Evolutionary conservation across 1,140 invertebrate genomes (phyloP).

Genomic region (Globodera rostochiensis): DNA sequence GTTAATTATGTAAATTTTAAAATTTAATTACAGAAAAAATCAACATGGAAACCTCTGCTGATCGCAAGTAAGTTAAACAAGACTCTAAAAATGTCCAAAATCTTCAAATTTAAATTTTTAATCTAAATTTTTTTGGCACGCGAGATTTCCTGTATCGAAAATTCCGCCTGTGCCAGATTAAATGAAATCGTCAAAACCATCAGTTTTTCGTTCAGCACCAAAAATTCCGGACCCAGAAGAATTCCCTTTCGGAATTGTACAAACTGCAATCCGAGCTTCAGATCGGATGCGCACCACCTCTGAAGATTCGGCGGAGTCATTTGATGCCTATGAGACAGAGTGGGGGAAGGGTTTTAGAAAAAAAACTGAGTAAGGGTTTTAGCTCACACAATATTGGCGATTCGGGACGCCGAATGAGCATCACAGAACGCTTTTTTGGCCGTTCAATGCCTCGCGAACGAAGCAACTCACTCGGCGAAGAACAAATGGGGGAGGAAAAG

Average conservation of each 20-base stretch:
- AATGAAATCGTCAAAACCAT: background rate
- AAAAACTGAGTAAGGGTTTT: background rate
- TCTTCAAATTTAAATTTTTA: background rate
- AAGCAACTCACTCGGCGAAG: slow-evolving; percentile 1
- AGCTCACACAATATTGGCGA: background rate
- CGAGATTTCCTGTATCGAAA: background rate
- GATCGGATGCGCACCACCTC: slow-evolving; percentile 26
- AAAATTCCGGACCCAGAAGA: slow-evolving; percentile 15
- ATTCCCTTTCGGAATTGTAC: slow-evolving; percentile 2
- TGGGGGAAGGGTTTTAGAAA: background rate
- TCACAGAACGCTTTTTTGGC: slow-evolving; percentile 29
- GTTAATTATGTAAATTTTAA: background rate
- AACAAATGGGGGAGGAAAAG: slow-evolving; percentile 9
- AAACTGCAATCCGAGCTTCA: slow-evolving; percentile 12
- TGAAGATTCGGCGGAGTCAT: slow-evolving; percentile 24
- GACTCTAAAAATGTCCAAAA: background rate
- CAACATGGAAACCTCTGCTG: background rate
- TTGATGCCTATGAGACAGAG: slow-evolving; percentile 21
- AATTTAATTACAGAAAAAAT: background rate
- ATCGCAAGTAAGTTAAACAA: background rate
- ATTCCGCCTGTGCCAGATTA: background rate
- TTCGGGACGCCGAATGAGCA: slow-evolving; percentile 18
- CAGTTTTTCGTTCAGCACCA: background rate
- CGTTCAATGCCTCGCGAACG: slow-evolving; percentile 19
- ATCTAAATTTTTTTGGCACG: background rate